These are phyloP conservation scores for Lordiphosa clarofinis DNA, from an alignment of 1,140 invertebrate genomes.

Conservation along the genomic window DNA sequence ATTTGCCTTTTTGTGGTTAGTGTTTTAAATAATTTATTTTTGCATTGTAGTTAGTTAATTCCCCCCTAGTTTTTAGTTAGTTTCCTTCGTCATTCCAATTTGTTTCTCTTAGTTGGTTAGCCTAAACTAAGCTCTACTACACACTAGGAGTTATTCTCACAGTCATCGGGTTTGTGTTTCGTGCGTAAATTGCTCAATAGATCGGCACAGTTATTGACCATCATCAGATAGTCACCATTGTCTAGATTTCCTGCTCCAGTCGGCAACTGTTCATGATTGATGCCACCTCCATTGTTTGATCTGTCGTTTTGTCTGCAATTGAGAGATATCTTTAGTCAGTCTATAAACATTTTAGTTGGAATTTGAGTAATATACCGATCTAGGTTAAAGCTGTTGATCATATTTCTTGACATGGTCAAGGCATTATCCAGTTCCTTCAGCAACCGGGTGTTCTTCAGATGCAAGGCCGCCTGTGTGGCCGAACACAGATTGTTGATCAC, in stretches of 20 bases:
- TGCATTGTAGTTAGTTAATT: conserved; percentile 47
- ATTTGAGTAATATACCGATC: conserved; percentile 51
- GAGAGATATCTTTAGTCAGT: neutral
- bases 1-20: conserved; percentile 21
- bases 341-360: neutral
- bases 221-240: conserved; percentile 79
- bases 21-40: conserved; percentile 63
- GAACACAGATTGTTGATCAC: conserved; percentile 78
- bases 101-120: conserved; percentile 39
- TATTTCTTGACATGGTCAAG: conserved; percentile 80
- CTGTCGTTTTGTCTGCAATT: conserved; percentile 61
- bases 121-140: conserved; percentile 58
- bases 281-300: conserved; percentile 56
- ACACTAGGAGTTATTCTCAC: conserved; percentile 80
- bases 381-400: conserved; percentile 79
- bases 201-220: conserved; percentile 80
- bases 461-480: conserved; percentile 75
- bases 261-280: conserved; percentile 43
- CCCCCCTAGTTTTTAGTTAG: conserved; percentile 27
- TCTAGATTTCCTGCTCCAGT: conserved; percentile 37
- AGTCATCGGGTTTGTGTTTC: conserved; percentile 80
- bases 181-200: conserved; percentile 79
- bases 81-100: conserved; percentile 6
- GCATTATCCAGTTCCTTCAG: conserved; percentile 81
- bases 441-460: conserved; percentile 76